Evolutionary conservation across 2,888 invertebrate species (phyloP), one percentile per base, ranked within the genome.

Genomic region (Ichneumoninae sp.): DNA sequence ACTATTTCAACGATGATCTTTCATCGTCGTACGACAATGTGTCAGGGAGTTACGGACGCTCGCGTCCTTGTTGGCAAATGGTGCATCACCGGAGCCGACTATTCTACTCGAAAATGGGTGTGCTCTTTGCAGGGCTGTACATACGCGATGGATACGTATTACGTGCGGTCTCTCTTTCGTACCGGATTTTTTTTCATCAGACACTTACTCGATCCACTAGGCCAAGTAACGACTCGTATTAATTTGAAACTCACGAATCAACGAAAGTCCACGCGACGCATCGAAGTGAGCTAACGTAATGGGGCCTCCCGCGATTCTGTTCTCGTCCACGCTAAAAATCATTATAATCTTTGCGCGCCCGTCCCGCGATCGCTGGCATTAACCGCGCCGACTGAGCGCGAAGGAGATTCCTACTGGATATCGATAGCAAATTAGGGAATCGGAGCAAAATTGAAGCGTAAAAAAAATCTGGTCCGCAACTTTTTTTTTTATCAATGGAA

Each of bases 191-290:
- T 85, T 26, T 22, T n/a, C 78, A 82, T 86, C 63, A 74, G 57
- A 86, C 83, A 89, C 81, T 91, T 91, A 91, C 83, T 88, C 90
- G 90, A 90, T 88, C 86, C 91, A 89, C 86, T 86, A 87, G 88
- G 86, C 85, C 90, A 91, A 87, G 74, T 91, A 91, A 91, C 89
- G 65, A 78, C 79, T 66, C 52, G 85, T 89, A 89, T 90, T 89
- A 88, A 89, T 91, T 89, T 82, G 81, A 77, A 82, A 68, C 78
- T 81, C 79, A 85, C 83, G 86, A 81, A 87, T 86, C 83, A 83
- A 86, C 81, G 87, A 87, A 86, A 81, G 78, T 85, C 79, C 40
- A 60, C 44, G 44, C 68, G 44, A 83, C 76, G 75, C 82, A 85
- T 83, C 81, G 63, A 73, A 83, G 77, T 77, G 47, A 52, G 52